Conservation (phyloP, 2,797 vertebrate species). For the Rhabdomys pumilio region DNA sequence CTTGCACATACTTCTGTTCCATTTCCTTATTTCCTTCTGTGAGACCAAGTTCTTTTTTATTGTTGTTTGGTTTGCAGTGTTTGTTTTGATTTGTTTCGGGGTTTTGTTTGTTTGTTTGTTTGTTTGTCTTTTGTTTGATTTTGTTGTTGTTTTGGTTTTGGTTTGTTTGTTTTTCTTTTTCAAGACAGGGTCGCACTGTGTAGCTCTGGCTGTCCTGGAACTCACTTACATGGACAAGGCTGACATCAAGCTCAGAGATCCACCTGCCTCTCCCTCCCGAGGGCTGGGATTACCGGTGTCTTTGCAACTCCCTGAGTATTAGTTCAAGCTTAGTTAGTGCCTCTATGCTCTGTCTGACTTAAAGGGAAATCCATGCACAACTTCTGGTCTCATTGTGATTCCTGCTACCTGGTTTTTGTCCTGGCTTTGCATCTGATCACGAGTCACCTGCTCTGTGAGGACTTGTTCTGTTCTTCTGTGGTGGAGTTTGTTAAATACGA, state of each 20-base stretch:
- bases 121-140: neutral
- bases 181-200: neutral
- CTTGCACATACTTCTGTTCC: neutral
- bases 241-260: neutral
- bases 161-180: neutral
- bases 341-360: neutral
- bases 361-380: neutral
- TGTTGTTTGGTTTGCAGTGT: neutral
- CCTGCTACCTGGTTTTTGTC: neutral
- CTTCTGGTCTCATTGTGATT: neutral
- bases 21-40: neutral
- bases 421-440: neutral
- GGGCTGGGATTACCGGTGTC: neutral
- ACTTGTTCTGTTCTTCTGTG: neutral
- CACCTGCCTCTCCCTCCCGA: neutral
- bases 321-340: neutral
- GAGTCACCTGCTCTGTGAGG: too few relatives aligned
- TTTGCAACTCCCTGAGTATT: neutral
- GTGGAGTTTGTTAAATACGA: neutral
- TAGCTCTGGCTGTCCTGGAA: neutral
- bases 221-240: too few relatives aligned
- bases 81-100: neutral
- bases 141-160: neutral
- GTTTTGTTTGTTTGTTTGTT: too few relatives aligned
- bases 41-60: neutral